Evolutionary conservation across 2,113 vertebrate genomes (phyloP), one percentile per base, ranked within the genome.

Genomic region (Oryzias celebensis): DNA sequence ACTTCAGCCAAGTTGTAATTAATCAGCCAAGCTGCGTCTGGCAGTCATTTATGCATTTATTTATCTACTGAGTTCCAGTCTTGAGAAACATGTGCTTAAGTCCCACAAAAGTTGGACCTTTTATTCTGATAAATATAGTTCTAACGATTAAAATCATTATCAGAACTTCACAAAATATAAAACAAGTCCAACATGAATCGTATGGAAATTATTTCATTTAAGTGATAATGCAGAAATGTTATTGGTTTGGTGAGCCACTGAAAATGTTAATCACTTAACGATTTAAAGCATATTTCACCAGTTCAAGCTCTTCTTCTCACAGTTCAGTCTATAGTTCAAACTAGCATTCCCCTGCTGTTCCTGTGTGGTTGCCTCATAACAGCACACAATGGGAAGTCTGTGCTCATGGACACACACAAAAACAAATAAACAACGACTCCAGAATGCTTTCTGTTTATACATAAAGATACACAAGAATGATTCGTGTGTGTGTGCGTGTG

Each of bases 251-350:
- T 28, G 26, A 28, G 26, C 26, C 26, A 28, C 26, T 28, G 26
- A 28, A 41, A 41, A 22, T 28, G 51, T 6, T 15, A 43, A 52
- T 31, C 14, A 2, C 24, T 31, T 5, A 26, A 26, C 26, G 26
- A 20, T 44, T 18, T 18, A 2, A 28, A 46, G 47, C 17, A 17
- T n/a, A 46, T 17, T 57, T 7, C 36, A 36, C 8, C 10, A 12
- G 36, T 24, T 10, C 0, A 18, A 86, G 85, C 82, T 68, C 56
- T 58, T 79, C 58, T 60, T 73, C 84, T 65, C 74, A 77, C 57
- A 62, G 68, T 50, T 28, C 63, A 71, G 79, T 83, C 75, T 67
- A 73, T 68, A 71, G 77, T 76, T 80, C 65, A 75, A 68, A 63
- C 61, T 61, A 58, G 64, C 50, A 68, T 76, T 58, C 74, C 77